Evolutionary conservation across 2,888 invertebrate species (phyloP).

Genomic region (Allygus modestus): DNA sequence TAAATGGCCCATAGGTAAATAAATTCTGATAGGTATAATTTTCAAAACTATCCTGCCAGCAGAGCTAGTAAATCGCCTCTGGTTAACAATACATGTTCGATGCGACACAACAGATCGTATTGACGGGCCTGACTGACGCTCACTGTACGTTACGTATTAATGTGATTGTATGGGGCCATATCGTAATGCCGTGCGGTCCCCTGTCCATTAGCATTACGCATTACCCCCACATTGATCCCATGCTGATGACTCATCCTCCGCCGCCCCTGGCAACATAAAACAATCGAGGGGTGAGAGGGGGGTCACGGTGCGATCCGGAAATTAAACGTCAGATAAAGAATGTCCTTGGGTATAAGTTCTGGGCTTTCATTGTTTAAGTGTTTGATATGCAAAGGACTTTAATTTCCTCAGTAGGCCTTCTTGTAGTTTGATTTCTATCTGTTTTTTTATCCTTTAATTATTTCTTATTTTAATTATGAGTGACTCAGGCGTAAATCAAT

Average conservation of each 20-base stretch:
- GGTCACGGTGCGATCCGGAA: neutral
- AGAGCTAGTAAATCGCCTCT: too few species aligned
- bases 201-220: slow-evolving; percentile 5
- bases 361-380: neutral
- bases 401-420: neutral
- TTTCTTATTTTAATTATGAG: too few species aligned
- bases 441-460: too few species aligned
- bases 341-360: neutral
- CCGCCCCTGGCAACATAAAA: slow-evolving; percentile 56
- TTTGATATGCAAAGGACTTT: neutral
- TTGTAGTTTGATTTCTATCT: too few species aligned
- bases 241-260: slow-evolving; percentile 36
- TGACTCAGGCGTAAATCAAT: too few species aligned
- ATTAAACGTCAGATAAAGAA: slow-evolving; percentile 26
- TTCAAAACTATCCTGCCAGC: too few species aligned
- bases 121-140: neutral
- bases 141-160: slow-evolving; percentile 13
- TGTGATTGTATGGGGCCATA: slow-evolving; percentile 13
- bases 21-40: too few species aligned
- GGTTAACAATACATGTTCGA: too few species aligned
- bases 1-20: too few species aligned
- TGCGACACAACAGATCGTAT: too few species aligned
- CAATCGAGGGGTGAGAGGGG: slow-evolving; percentile 7
- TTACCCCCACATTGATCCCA: slow-evolving; percentile 46
- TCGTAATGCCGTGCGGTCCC: neutral